These are phyloP conservation scores for Lepidothrix coronata DNA, from an alignment of 2,113 vertebrate species.

Conservation along the genomic window DNA sequence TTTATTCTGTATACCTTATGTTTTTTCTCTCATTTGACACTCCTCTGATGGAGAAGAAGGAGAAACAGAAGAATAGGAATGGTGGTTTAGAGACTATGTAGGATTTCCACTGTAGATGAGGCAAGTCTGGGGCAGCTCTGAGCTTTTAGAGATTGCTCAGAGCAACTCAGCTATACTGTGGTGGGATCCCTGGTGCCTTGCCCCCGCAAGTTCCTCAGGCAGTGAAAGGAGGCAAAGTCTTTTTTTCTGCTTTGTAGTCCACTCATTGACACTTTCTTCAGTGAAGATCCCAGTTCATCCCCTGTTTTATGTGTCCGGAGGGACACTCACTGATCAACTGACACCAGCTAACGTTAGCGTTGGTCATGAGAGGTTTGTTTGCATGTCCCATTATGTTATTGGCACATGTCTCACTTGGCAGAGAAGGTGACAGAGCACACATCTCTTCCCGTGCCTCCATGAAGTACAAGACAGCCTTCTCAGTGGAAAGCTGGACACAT, in stretches of 20 bases:
- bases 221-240: background rate
- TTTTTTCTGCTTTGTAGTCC: background rate
- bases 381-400: background rate
- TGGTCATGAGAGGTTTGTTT: background rate
- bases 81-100: background rate
- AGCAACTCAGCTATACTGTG: background rate
- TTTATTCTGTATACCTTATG: background rate
- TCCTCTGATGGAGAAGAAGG: background rate
- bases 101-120: background rate
- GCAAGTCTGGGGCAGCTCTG: background rate
- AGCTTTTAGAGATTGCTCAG: background rate
- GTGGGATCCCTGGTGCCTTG: background rate
- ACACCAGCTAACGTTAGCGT: fast-evolving
- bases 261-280: background rate
- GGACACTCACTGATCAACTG: background rate
- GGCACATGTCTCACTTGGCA: background rate
- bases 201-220: background rate
- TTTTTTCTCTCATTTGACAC: background rate
- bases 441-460: background rate
- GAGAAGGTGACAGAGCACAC: background rate
- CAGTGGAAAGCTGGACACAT: background rate
- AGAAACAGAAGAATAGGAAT: background rate
- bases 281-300: background rate
- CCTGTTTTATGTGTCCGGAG: background rate
- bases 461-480: background rate